Evolutionary conservation across 2,888 invertebrate genomes (phyloP), one percentile per base, ranked within the genome.

Genomic region (Melanostoma mellinum): DNA sequence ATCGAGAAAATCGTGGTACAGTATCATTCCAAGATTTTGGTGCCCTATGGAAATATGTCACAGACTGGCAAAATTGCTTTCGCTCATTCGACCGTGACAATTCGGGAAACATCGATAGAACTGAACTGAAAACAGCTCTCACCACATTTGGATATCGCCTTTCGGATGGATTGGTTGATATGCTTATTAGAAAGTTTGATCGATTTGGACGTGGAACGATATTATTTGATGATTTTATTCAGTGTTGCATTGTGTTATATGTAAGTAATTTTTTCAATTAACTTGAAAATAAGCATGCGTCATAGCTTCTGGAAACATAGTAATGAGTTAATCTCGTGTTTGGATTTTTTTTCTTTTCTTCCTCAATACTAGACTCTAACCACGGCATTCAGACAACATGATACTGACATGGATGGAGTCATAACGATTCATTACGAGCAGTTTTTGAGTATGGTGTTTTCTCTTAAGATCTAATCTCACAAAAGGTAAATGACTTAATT

Each of bases 151-250:
- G 98, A 50, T 97, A 97, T 90, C 92, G 96, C 84, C 92, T 99
- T 42, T 96, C 97, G 0, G 97, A 98, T 87, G 93, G 94, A 75
- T 94, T 98, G 68, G 93, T 97, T 75, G 94, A 94, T 84, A 93
- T 95, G 44, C 93, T 99, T 88, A 93, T 99, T 67, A 94, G 95
- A 86, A 99, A 99, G 91, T 99, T 98, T 92, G 99, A 99, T 92
- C 93, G 99, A 86, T 95, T 95, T 88, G 98, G 98, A n/a, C 92
- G 93, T 65, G 97, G 97, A 40, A 96, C 96, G 5, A 97, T 99
- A 87, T 94, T 97, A 68, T 99, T 99, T 92, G 99, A 99, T 92
- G 99, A 99, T 91, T 99, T 99, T 90, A 99, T 99, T 87, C 99
- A 99, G 90, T 97, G 98, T 89, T 98, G 98, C 90, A 95, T 99